Evolutionary conservation across 2,113 vertebrate species (phyloP).

Genomic region (Terrapene triunguis): DNA sequence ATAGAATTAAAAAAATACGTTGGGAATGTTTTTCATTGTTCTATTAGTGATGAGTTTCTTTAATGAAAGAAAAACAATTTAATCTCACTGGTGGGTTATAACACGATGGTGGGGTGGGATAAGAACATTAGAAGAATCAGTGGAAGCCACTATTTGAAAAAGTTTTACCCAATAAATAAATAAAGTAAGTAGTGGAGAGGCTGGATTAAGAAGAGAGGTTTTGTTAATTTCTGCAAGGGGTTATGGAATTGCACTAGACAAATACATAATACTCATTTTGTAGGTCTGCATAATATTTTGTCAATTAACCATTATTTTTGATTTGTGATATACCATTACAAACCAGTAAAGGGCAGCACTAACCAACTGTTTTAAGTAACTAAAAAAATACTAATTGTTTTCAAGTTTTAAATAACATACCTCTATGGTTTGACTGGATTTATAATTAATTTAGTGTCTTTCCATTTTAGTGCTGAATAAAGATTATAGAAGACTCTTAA

Average conservation of each 20-base stretch:
- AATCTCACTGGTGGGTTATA: not conserved
- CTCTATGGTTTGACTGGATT: slow-evolving; percentile 23
- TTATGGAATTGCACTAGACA: not conserved
- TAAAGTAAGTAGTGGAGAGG: not conserved
- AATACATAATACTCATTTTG: not conserved
- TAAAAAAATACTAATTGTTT: slow-evolving; percentile 49
- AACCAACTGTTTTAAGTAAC: slow-evolving; percentile 58
- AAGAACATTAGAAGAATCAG: not conserved
- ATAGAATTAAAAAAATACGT: not conserved
- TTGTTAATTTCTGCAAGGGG: not conserved
- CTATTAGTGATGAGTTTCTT: not conserved
- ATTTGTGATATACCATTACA: slow-evolving; percentile 66
- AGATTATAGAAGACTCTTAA: slow-evolving; percentile 3
- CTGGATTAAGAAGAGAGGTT: not conserved
- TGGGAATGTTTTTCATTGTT: not conserved
- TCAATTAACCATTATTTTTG: slow-evolving; percentile 37
- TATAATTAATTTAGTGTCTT: not conserved
- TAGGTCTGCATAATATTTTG: not conserved
- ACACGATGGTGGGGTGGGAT: not conserved
- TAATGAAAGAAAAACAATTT: not conserved
- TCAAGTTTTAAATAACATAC: slow-evolving; percentile 20
- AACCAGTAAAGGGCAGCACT: slow-evolving; percentile 75
- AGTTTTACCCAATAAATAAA: not conserved
- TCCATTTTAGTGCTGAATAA: not conserved
- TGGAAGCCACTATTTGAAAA: not conserved